Percentiles rank a stretch among this genome's conserved stretches.
Conservation (phyloP, 1,140 invertebrate species). For the Aphis gossypii region DNA sequence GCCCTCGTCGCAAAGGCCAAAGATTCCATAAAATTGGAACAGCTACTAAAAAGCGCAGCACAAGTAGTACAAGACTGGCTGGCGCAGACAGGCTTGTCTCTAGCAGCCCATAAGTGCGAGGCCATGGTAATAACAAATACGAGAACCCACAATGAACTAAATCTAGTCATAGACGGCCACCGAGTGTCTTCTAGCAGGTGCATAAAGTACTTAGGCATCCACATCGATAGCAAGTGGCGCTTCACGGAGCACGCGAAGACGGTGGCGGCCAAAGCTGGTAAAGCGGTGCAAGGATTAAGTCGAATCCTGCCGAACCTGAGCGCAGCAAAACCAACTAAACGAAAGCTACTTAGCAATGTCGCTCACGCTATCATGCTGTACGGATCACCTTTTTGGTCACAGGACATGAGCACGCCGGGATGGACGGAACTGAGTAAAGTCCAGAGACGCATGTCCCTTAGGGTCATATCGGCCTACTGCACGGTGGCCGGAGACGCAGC, state of each 20-base stretch:
- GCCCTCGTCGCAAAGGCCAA: conserved; percentile 47
- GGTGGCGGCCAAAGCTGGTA: background rate
- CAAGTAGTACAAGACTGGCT: background rate
- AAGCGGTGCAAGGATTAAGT: too few relatives aligned
- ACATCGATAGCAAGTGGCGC: background rate
- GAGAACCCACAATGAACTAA: conserved; percentile 46
- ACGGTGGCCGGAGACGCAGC: background rate
- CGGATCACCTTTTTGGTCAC: background rate
- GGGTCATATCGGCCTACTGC: background rate
- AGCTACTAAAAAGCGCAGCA: background rate
- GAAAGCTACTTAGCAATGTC: background rate
- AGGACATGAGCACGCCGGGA: background rate
- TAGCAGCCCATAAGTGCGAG: too few relatives aligned
- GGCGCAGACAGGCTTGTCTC: background rate
- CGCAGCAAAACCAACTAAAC: background rate
- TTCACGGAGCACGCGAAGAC: background rate
- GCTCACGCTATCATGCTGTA: background rate
- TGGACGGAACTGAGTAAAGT: background rate
- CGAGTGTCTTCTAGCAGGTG: background rate
- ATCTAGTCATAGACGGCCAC: conserved; percentile 56
- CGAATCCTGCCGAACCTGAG: background rate
- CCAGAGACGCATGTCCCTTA: background rate
- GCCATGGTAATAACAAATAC: too few relatives aligned
- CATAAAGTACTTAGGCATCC: background rate
- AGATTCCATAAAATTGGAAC: background rate